Percentiles rank a stretch among this genome's conserved stretches.
These are phyloP conservation scores for Ceryle rudis DNA, from an alignment of 2,797 vertebrate genomes.

Conservation along the genomic window DNA sequence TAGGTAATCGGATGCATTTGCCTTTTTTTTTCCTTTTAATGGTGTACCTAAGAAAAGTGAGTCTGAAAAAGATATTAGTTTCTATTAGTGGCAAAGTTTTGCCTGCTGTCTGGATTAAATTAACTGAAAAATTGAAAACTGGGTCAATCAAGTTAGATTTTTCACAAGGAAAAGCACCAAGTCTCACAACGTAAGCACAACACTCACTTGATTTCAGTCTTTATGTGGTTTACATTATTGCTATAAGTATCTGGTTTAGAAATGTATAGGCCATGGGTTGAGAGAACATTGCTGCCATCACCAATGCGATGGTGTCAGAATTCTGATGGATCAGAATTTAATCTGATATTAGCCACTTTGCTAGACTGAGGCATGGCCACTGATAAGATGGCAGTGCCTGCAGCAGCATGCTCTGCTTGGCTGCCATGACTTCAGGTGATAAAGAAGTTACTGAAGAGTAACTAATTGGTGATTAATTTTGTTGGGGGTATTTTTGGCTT, in stretches of 20 bases:
- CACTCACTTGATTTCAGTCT: not conserved
- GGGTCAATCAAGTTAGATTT: constrained; percentile 16
- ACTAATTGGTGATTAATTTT: not conserved
- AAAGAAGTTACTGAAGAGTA: not conserved
- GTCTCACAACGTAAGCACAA: not conserved
- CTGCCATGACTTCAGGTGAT: too few species aligned
- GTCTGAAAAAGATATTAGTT: constrained; percentile 42
- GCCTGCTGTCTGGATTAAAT: not conserved
- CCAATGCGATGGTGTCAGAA: not conserved
- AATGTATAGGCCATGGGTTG: not conserved
- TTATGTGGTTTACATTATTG: rapidly evolving
- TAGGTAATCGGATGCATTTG: constrained; percentile 26
- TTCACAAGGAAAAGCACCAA: not conserved
- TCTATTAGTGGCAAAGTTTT: constrained; percentile 13
- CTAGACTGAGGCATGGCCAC: not conserved
- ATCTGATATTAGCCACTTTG: not conserved
- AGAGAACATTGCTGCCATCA: not conserved
- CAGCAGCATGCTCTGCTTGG: rapidly evolving
- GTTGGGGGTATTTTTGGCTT: not conserved
- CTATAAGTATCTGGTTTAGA: not conserved
- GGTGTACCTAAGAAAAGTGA: constrained; percentile 17
- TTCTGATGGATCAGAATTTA: not conserved
- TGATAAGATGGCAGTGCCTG: not conserved
- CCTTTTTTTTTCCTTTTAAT: not conserved
- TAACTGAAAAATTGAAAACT: constrained; percentile 47